Base-by-base conservation (phyloP, 2,888 invertebrate species). In the Oxystoma pomonae region DNA sequence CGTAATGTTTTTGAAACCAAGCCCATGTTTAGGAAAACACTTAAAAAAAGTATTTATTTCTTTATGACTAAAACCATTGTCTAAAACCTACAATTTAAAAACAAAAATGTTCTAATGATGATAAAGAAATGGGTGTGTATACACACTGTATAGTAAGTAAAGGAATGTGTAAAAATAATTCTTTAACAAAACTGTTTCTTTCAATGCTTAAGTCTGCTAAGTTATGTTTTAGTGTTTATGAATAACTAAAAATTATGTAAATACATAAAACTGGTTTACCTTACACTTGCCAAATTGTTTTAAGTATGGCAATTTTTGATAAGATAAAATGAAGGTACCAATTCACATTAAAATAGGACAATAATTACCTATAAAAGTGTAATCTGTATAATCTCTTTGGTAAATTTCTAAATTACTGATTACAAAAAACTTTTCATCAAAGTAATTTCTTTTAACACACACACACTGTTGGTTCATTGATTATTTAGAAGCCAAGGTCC, bases 181-280 rank as follows among this genome's bases (percentile, higher is more conserved):
- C 35, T 35, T 35, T 35, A 3, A 35, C 35, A 35, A 35, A 35
- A 12, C 35, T 35, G 35, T 35, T 35, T 35, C 35, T 12, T 35
- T 35, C 12, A n/a, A n/a, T n/a, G n/a, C n/a, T n/a, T 3, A 12
- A 35, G 35, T 35, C 35, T 35, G 35, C 35, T 35, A 12, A 7
- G 35, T 35, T 35, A 35, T 35, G 35, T n/a, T n/a, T n/a, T n/a
- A n/a, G n/a, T n/a, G 35, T 35, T 35, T 35, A 35, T 35, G 35
- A 65, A 63, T 65, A 57, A 61, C 59, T 65, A 61, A 66, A 63
- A 65, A 61, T 61, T 67, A 68, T 68, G 68, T 64, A 67, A 68
- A 68, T 67, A 57, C 56, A 59, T 51, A 52, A 62, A 68, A 67
- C 67, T 61, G 65, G 68, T 68, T 67, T 59, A 55, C 59, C 52